Evolutionary conservation across 2,888 invertebrate species (phyloP).

Genomic region (Oscheius onirici): DNA sequence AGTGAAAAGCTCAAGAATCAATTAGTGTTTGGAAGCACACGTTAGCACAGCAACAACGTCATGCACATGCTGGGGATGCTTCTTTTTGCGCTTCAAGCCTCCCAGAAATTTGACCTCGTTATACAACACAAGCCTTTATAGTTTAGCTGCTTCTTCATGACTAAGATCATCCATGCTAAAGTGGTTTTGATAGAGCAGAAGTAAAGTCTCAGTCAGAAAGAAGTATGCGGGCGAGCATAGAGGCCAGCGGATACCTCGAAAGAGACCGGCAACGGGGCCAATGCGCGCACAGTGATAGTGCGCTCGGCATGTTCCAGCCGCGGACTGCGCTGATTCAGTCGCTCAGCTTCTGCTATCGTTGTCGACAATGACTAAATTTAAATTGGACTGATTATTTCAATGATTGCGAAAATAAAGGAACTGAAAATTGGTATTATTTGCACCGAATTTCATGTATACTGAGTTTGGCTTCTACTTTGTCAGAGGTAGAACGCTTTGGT

Average conservation of each 20-base stretch:
- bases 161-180: not conserved
- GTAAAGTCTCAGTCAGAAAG: conserved; percentile 16
- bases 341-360: conserved; percentile 53
- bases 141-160: not conserved
- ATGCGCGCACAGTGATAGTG: conserved; percentile 57
- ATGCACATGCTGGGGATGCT: conserved; percentile 14
- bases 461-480: too few relatives aligned
- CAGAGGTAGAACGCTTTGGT: too few relatives aligned
- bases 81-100: conserved; percentile 22
- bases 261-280: conserved; percentile 54
- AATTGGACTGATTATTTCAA: not conserved
- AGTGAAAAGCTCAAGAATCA: not conserved
- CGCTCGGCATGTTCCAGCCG: conserved; percentile 57
- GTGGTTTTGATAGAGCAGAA: not conserved
- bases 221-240: conserved; percentile 6
- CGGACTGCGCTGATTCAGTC: conserved; percentile 50
- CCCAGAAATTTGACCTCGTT: not conserved
- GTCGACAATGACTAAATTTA: conserved; percentile 48
- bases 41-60: not conserved
- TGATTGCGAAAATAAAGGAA: too few relatives aligned
- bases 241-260: conserved; percentile 45
- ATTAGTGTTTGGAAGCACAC: conserved; percentile 1
- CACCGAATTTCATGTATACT: too few relatives aligned
- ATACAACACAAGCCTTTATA: conserved; percentile 7
- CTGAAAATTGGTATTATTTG: too few relatives aligned